These are phyloP conservation scores for Neuroterus valhalla DNA, from an alignment of 1,140 invertebrate species.

Conservation along the genomic window DNA sequence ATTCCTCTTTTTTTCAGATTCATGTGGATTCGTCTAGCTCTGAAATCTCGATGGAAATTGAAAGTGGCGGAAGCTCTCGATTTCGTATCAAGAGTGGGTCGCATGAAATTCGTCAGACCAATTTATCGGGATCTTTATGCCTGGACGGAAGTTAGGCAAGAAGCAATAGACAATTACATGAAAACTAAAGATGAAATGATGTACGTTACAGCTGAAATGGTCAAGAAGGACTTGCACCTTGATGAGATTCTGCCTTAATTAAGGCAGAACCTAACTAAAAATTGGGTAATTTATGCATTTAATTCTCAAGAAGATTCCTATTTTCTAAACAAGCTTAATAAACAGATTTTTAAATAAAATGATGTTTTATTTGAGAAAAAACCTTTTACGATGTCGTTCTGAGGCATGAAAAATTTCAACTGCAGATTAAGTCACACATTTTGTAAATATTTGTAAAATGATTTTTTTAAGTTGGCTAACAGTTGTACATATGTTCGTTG, in stretches of 20 bases:
- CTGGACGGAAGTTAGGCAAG: slow-evolving; percentile 83
- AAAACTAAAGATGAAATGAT: slow-evolving; percentile 87
- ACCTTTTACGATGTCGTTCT: no score
- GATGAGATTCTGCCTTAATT: slow-evolving; percentile 42
- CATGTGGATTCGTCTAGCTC: slow-evolving; percentile 86
- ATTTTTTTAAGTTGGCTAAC: no score
- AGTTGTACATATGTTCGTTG: no score
- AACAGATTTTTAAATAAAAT: no score
- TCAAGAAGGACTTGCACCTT: slow-evolving; percentile 87
- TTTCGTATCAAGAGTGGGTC: slow-evolving; percentile 88
- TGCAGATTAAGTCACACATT: no score
- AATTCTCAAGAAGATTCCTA: background rate
- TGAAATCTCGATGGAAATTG: slow-evolving; percentile 82
- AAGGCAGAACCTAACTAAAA: background rate
- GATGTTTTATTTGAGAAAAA: no score
- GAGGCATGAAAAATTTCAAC: no score
- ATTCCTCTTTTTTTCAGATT: slow-evolving; percentile 74
- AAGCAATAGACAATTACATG: slow-evolving; percentile 84
- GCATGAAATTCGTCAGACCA: slow-evolving; percentile 93
- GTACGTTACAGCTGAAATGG: slow-evolving; percentile 83
- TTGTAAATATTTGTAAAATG: no score
- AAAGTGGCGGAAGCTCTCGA: slow-evolving; percentile 80
- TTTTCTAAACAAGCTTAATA: no score
- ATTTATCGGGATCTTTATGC: slow-evolving; percentile 90
- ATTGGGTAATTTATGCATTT: background rate